phyloP scores from a whole-genome alignment of 2,113 vertebrate species.

The Mirounga angustirostris region DNA sequence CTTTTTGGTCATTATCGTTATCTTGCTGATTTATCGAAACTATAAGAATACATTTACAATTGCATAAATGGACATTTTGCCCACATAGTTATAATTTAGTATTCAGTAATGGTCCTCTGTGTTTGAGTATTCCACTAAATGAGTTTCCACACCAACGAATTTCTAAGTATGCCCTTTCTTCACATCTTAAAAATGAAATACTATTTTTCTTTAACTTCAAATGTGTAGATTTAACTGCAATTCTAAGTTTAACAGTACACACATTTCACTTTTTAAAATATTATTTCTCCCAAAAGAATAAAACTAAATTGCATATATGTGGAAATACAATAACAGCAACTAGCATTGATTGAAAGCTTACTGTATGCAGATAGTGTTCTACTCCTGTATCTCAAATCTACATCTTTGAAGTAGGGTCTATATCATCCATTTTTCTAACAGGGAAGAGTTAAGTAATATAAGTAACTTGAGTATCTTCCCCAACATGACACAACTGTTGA shows the following conservation, averaged over 20 bases:
- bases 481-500: background rate
- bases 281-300: slow-evolving; percentile 10
- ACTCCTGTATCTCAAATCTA: background rate
- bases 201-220: background rate
- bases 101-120: background rate
- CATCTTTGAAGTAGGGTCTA: background rate
- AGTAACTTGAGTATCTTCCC: background rate
- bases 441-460: slow-evolving; percentile 13
- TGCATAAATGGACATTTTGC: background rate
- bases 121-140: background rate
- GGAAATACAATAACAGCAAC: background rate
- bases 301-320: background rate
- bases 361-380: background rate
- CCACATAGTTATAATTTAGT: background rate
- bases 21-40: background rate
- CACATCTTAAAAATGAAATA: slow-evolving; percentile 48
- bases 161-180: background rate
- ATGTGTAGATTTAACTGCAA: background rate
- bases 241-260: background rate
- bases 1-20: background rate
- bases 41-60: background rate
- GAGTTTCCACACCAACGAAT: background rate
- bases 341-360: background rate
- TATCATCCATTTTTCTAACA: background rate
- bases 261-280: background rate